phyloP scores from a whole-genome alignment of 2,888 invertebrate species.

The Drosophila vallismaia region DNA sequence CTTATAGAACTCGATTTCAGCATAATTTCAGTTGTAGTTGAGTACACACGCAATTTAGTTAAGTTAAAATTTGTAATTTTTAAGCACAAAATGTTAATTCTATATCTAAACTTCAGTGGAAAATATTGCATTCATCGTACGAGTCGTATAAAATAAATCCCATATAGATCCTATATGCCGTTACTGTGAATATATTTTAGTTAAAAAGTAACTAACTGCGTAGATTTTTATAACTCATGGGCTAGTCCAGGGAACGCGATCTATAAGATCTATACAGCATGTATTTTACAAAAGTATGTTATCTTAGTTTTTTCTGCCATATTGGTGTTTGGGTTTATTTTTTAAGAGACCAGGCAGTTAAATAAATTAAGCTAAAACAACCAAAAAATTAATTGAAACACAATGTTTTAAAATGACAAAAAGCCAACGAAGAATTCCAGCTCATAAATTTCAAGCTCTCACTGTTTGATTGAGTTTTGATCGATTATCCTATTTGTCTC shows the following conservation, averaged over 20 bases:
- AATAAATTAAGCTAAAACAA: conserved; percentile 68
- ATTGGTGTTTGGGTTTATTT: not conserved
- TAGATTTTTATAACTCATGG: not conserved
- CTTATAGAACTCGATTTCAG: conserved; percentile 24
- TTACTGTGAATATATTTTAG: conserved; percentile 3
- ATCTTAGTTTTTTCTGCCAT: conserved; percentile 30
- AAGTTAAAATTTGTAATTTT: conserved; percentile 43
- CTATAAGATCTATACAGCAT: conserved; percentile 33
- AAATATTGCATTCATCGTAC: conserved; percentile 63
- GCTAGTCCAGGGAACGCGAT: conserved; percentile 8
- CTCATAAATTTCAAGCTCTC: not conserved
- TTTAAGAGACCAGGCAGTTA: conserved; percentile 20
- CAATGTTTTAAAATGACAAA: conserved; percentile 12
- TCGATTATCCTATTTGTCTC: not conserved
- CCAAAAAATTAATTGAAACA: conserved; percentile 35
- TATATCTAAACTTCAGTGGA: conserved; percentile 50
- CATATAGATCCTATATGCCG: conserved; percentile 27
- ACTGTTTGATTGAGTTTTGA: not conserved
- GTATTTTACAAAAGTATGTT: conserved; percentile 26
- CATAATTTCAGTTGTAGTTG: conserved; percentile 42
- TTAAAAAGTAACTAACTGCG: conserved; percentile 30
- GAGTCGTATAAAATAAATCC: conserved; percentile 37
- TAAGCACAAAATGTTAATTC: conserved; percentile 38
- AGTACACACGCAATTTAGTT: conserved; percentile 42
- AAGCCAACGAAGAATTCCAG: not conserved